A percentile compares a stretch with the other conserved stretches of the same genome.
These are phyloP conservation scores for Drosophila lacicola DNA, from an alignment of 2,888 invertebrate species.

Conservation along the genomic window DNA sequence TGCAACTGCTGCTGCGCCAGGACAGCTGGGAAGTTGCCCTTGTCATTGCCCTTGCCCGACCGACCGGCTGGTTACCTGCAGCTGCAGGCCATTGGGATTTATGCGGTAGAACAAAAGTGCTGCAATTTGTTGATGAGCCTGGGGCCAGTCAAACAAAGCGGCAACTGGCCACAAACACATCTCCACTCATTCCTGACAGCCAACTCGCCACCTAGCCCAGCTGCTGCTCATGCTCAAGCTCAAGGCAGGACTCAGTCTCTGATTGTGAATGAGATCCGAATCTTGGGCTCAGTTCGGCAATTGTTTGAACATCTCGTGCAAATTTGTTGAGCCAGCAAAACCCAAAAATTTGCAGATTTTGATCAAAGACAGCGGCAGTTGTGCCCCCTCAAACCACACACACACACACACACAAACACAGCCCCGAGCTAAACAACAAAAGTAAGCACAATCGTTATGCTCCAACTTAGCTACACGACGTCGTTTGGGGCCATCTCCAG, in stretches of 20 bases:
- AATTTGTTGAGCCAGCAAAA: constrained; percentile 43
- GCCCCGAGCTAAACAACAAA: constrained; percentile 33
- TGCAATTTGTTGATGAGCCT: constrained; percentile 62
- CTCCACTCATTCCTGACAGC: constrained; percentile 4
- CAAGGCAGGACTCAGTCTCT: constrained; percentile 17
- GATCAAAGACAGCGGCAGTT: constrained; percentile 50
- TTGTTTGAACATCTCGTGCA: constrained; percentile 39
- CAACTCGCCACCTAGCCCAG: not conserved
- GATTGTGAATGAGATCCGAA: constrained; percentile 10
- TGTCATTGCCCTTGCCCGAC: constrained; percentile 36
- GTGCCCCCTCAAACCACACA: constrained; percentile 13
- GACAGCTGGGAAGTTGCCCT: constrained; percentile 39
- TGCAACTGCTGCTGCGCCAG: constrained; percentile 4
- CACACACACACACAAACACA: constrained; percentile 4
- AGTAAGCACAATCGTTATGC: constrained; percentile 11
- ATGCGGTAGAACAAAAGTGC: constrained; percentile 39
- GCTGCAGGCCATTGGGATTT: constrained; percentile 55
- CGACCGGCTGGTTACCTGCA: constrained; percentile 31
- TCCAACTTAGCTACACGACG: not conserved
- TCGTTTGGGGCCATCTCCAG: not conserved
- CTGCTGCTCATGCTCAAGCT: constrained; percentile 12
- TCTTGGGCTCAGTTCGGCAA: constrained; percentile 21
- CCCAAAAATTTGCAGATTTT: constrained; percentile 42
- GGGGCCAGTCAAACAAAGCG: constrained; percentile 36
- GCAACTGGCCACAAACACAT: constrained; percentile 28